A percentile compares a stretch with the other conserved stretches of the same genome.
Evolutionary conservation across 2,888 invertebrate genomes (phyloP).

Genomic region (Cantharis rufa): DNA sequence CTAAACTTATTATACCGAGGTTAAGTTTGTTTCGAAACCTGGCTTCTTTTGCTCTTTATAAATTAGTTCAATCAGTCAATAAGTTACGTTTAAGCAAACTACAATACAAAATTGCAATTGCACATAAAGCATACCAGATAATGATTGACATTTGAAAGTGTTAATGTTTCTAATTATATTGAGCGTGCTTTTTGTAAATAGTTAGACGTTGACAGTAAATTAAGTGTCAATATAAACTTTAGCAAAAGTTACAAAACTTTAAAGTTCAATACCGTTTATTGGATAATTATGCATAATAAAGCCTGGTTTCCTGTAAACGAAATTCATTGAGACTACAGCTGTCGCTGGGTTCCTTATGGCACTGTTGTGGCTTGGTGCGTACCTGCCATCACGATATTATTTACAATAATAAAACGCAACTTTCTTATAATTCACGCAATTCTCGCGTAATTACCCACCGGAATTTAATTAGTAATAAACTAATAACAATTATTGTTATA

Average conservation of each 20-base stretch:
- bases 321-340: background rate
- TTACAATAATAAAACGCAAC: background rate
- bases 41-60: background rate
- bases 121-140: background rate
- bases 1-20: no score
- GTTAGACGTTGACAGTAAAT: background rate
- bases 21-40: no score
- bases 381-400: no score
- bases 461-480: background rate
- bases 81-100: background rate
- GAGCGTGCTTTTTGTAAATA: background rate
- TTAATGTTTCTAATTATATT: background rate
- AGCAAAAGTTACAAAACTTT: background rate
- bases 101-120: background rate
- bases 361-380: no score
- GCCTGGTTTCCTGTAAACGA: no score
- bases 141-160: constrained; percentile 2
- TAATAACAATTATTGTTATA: background rate
- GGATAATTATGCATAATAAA: background rate
- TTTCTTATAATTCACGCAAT: background rate
- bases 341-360: no score
- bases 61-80: background rate
- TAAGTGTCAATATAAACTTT: background rate
- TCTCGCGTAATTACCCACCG: background rate
- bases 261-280: background rate